These are phyloP conservation scores for Coccyzus lansbergi DNA, from an alignment of 2,797 vertebrate species.

Conservation along the genomic window DNA sequence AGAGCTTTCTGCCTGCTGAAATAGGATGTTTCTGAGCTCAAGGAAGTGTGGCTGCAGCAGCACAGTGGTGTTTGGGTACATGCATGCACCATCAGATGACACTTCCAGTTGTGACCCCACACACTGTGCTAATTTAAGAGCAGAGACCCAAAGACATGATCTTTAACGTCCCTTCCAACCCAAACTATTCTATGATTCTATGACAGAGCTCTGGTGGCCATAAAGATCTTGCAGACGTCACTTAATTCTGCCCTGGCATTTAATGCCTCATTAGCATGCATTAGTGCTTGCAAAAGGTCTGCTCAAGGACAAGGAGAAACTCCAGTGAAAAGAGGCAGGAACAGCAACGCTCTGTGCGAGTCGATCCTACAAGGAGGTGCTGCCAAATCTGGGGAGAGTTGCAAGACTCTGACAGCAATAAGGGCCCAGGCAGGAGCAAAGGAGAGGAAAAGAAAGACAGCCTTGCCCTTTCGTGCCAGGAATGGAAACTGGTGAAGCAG, in stretches of 20 bases:
- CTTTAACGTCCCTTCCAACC: no score
- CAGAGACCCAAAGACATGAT: neutral
- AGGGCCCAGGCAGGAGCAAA: neutral
- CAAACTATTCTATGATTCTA: no score
- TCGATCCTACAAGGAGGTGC: neutral
- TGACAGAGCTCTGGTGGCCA: neutral
- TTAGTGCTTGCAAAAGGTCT: neutral
- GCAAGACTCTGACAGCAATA: neutral
- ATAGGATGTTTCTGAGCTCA: fast-evolving
- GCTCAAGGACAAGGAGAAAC: constrained; percentile 5
- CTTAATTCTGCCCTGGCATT: constrained; percentile 31
- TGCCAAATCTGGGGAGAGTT: constrained; percentile 31
- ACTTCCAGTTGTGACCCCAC: fast-evolving
- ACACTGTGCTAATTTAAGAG: neutral
- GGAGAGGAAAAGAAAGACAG: neutral
- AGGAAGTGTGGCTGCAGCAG: neutral
- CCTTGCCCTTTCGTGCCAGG: neutral
- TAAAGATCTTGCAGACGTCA: neutral
- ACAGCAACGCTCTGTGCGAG: constrained; percentile 28
- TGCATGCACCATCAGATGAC: neutral
- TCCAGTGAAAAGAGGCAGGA: constrained; percentile 42
- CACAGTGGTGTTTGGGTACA: fast-evolving
- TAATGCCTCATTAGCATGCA: constrained; percentile 67
- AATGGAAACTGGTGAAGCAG: neutral
- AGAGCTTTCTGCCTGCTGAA: neutral